Conservation (phyloP, 2,888 invertebrate genomes). For the Orthosia gothica region DNA sequence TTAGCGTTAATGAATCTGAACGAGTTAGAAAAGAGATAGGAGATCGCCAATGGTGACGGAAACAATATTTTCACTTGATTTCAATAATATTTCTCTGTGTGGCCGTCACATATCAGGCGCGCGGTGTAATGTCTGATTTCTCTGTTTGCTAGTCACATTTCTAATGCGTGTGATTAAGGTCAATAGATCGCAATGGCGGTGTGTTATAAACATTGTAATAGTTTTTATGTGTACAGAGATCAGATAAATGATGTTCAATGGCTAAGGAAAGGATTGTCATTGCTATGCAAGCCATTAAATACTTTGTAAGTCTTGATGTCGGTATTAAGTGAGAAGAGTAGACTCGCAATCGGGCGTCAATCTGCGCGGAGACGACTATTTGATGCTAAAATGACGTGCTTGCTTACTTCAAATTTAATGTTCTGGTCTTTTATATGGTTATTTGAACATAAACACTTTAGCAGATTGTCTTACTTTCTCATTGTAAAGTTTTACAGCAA, state of each 20-base stretch:
- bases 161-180: slow-evolving; percentile 82
- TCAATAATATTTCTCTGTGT: slow-evolving; percentile 73
- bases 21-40: slow-evolving; percentile 63
- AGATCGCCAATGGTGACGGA: slow-evolving; percentile 65
- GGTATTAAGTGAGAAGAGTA: slow-evolving; percentile 25
- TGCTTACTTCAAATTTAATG: background rate
- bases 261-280: slow-evolving; percentile 52
- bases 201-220: slow-evolving; percentile 56
- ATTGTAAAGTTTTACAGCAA: background rate
- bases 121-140: slow-evolving; percentile 73
- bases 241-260: slow-evolving; percentile 58
- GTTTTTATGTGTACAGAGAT: slow-evolving; percentile 62
- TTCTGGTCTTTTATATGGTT: background rate
- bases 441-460: background rate
- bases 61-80: slow-evolving; percentile 76
- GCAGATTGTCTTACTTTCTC: slow-evolving; percentile 2
- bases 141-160: slow-evolving; percentile 78
- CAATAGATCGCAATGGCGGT: slow-evolving; percentile 70
- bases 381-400: background rate
- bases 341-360: slow-evolving; percentile 27
- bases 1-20: slow-evolving; percentile 57
- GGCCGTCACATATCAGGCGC: slow-evolving; percentile 67
- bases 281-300: slow-evolving; percentile 50
- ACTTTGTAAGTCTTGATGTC: slow-evolving; percentile 39
- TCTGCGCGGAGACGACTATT: slow-evolving; percentile 18